A percentile compares a stretch with the other conserved stretches of the same genome.
Conservation (phyloP, 2,797 vertebrate genomes). For the Gymnothorax reevesii region DNA sequence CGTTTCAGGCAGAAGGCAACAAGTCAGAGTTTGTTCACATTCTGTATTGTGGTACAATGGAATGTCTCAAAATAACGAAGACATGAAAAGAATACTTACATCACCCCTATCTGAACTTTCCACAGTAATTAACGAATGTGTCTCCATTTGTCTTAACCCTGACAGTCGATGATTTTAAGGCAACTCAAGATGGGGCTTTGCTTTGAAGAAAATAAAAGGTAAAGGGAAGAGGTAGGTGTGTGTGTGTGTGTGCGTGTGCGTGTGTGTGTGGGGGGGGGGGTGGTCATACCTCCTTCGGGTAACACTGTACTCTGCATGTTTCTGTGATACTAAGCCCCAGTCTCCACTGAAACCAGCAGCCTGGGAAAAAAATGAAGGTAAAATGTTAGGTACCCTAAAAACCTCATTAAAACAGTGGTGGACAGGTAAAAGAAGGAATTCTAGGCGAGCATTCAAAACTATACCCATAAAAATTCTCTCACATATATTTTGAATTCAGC, state of each 20-base stretch:
- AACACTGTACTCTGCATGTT: constrained; percentile 35
- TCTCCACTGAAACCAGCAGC: constrained; percentile 37
- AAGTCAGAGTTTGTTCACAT: constrained; percentile 54
- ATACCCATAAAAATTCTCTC: neutral
- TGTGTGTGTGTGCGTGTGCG: too few species aligned
- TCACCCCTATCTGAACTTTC: constrained; percentile 78
- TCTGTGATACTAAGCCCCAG: constrained; percentile 51
- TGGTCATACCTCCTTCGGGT: constrained; percentile 93
- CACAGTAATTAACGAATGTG: constrained; percentile 80
- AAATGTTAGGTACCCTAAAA: neutral
- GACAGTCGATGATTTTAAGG: constrained; percentile 83
- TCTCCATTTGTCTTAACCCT: constrained; percentile 82
- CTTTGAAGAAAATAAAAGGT: constrained; percentile 42
- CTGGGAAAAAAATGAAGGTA: neutral
- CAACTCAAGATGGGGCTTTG: constrained; percentile 74
- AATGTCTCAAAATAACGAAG: constrained; percentile 62
- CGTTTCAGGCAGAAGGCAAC: constrained; percentile 59
- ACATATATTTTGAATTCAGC: neutral
- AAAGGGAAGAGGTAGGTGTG: neutral
- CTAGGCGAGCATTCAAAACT: neutral
- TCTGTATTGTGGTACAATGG: constrained; percentile 59
- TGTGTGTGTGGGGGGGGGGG: constrained; percentile 60
- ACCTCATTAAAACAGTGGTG: neutral
- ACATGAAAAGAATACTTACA: constrained; percentile 64
- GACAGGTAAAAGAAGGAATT: neutral